A percentile compares a stretch with the other conserved stretches of the same genome.
Evolutionary conservation across 37 sponge, comb jelly and placozoan species (phyloP).

Genomic region (Axinella damicornis): DNA sequence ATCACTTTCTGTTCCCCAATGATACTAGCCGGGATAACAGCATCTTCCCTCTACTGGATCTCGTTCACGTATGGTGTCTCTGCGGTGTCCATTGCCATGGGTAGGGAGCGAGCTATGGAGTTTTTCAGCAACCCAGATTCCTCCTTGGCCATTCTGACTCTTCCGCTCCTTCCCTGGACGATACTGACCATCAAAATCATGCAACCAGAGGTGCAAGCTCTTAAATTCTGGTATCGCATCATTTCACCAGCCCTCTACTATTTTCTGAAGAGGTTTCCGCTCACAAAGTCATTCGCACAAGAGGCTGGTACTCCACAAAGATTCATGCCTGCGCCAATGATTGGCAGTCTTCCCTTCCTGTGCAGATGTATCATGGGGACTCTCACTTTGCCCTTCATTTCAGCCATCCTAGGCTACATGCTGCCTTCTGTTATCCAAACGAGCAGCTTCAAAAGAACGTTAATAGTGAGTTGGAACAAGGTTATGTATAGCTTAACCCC

Average conservation of each 20-base stretch:
- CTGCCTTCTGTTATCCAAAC: conserved; percentile 9
- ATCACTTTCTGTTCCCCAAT: conserved; percentile 62
- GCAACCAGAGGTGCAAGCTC: conserved; percentile 41
- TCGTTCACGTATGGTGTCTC: conserved; percentile 77
- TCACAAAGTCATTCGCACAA: not conserved
- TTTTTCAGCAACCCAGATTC: conserved; percentile 53
- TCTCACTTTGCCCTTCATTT: conserved; percentile 38
- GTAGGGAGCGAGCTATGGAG: conserved; percentile 53
- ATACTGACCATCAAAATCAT: conserved; percentile 54
- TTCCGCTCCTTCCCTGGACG: conserved; percentile 73
- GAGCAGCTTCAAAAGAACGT: conserved; percentile 34
- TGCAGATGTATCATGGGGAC: conserved; percentile 56
- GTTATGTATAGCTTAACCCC: no score
- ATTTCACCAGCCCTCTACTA: conserved; percentile 24
- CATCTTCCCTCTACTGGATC: conserved; percentile 80
- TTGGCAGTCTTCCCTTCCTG: conserved; percentile 51
- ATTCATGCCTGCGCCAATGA: not conserved
- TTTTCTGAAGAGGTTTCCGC: conserved; percentile 2
- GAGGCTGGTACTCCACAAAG: not conserved
- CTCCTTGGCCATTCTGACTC: conserved; percentile 25
- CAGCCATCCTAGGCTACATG: conserved; percentile 36
- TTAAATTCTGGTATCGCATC: conserved; percentile 36
- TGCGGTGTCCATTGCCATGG: conserved; percentile 49
- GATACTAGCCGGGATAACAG: conserved; percentile 66
- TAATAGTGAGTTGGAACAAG: conserved; percentile 51